Evolutionary conservation across 2,113 vertebrate species (phyloP).

Genomic region (Rana temporaria): DNA sequence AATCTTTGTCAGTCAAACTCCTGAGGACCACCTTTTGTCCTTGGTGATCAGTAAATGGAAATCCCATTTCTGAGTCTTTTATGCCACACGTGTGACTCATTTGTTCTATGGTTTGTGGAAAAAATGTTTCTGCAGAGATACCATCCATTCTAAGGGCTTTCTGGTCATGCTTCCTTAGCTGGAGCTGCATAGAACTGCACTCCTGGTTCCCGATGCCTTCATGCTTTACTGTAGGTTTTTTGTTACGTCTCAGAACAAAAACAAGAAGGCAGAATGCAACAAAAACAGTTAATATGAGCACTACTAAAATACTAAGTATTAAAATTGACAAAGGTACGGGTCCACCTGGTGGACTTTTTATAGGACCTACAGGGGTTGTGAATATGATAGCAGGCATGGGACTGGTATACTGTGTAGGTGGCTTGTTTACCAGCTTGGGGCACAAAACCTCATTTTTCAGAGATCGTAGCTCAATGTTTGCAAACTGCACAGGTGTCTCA

Average conservation of each 20-base stretch:
- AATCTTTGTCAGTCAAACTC: slow-evolving; percentile 86
- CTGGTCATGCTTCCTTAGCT: slow-evolving; percentile 87
- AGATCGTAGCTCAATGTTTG: slow-evolving; percentile 90
- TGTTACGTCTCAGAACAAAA: slow-evolving; percentile 94
- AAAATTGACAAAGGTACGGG: slow-evolving; percentile 96
- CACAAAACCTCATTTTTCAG: slow-evolving; percentile 96
- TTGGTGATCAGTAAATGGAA: slow-evolving; percentile 88
- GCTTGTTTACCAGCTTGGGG: slow-evolving; percentile 89
- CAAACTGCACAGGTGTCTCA: slow-evolving; percentile 92
- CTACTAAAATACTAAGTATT: slow-evolving; percentile 95
- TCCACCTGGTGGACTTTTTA: slow-evolving; percentile 89
- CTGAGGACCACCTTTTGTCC: slow-evolving; percentile 91
- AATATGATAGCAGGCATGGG: slow-evolving; percentile 79
- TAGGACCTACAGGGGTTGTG: slow-evolving; percentile 83
- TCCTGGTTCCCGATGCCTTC: slow-evolving; percentile 91
- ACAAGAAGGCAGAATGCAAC: slow-evolving; percentile 97
- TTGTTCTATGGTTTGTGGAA: slow-evolving; percentile 97
- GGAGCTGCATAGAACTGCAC: slow-evolving; percentile 90
- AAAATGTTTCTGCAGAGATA: slow-evolving; percentile 89
- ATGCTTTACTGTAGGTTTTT: slow-evolving; percentile 87
- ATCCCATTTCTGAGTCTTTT: slow-evolving; percentile 88
- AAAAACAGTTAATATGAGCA: slow-evolving; percentile 96
- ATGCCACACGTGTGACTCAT: slow-evolving; percentile 93
- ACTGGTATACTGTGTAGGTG: slow-evolving; percentile 85
- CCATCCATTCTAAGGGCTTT: slow-evolving; percentile 89